phyloP scores from a whole-genome alignment of 2,797 vertebrate species.

The Parauchenoglanis ngamensis region DNA sequence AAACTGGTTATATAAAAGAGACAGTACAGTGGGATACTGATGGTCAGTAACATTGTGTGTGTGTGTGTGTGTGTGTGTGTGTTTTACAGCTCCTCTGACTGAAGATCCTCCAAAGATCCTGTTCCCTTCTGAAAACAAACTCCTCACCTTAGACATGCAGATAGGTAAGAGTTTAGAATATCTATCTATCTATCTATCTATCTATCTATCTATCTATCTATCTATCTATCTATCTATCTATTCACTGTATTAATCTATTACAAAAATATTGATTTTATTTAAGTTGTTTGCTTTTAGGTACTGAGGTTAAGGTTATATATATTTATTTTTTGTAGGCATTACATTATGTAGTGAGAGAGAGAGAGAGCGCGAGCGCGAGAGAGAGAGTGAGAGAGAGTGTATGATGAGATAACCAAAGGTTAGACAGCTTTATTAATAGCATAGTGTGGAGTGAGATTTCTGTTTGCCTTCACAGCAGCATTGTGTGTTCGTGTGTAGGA shows the following conservation, averaged over 20 bases:
- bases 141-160: constrained; percentile 92
- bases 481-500: constrained; percentile 18
- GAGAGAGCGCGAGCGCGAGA: not conserved
- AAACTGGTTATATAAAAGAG: constrained; percentile 23
- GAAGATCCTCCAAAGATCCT: constrained; percentile 97
- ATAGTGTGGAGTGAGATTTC: constrained; percentile 23
- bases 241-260: too few relatives aligned
- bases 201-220: not conserved
- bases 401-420: constrained; percentile 21
- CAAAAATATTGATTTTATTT: not conserved
- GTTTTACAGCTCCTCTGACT: constrained; percentile 88
- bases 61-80: constrained; percentile 45
- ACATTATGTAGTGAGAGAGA: not conserved
- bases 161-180: constrained; percentile 84
- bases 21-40: constrained; percentile 30
- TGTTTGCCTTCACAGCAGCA: constrained; percentile 11
- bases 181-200: not conserved
- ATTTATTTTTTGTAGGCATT: not conserved
- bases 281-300: not conserved
- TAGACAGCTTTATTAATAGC: constrained; percentile 27
- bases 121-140: constrained; percentile 92
- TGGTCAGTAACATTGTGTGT: constrained; percentile 40
- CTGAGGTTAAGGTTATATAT: too few relatives aligned
- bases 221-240: not conserved
- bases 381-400: not conserved